Evolutionary conservation across 2,888 invertebrate genomes (phyloP), one percentile per base, ranked within the genome.

Genomic region (Heterodera filipjevi): DNA sequence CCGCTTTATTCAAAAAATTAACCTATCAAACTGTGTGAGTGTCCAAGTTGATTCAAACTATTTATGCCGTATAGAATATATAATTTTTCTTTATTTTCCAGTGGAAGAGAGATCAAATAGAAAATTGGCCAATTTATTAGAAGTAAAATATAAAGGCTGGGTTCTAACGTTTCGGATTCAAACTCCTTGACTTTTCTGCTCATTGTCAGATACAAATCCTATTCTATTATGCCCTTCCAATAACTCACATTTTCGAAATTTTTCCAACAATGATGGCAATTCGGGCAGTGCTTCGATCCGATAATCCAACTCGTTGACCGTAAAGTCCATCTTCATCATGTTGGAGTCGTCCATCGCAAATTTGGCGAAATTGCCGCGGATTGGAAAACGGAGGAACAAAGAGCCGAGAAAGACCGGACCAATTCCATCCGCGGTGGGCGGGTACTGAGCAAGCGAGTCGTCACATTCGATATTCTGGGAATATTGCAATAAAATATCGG

Each of bases 201-300:
- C n/a, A n/a, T n/a, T n/a, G n/a, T n/a, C n/a, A n/a, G n/a, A n/a
- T n/a, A n/a, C n/a, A n/a, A n/a, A n/a, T n/a, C n/a, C n/a, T n/a
- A n/a, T n/a, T n/a, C n/a, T n/a, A n/a, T n/a, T n/a, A n/a, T n/a
- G n/a, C n/a, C n/a, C n/a, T n/a, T n/a, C n/a, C n/a, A n/a, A n/a
- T n/a, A n/a, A n/a, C 78, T 71, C 16, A 79, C 79, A 0, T 64
- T 76, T 53, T 16, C 53, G 44, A 35, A 77, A 77, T 22, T 22
- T 35, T 10, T 35, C 76, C 30, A 77, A 44, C 76, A 49, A 33
- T 76, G 35, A 30, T 66, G 53, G 16, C 10, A 75, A 33, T 32
- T 27, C 46, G 32, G 73, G 77, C 49, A 64, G 19, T 16, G 49
- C 30, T 8, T 71, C 66, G 5, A 81, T 53, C 66, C 87, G 30